These are phyloP conservation scores for Ectemnius cavifrons DNA, from an alignment of 2,888 invertebrate genomes.

Conservation along the genomic window DNA sequence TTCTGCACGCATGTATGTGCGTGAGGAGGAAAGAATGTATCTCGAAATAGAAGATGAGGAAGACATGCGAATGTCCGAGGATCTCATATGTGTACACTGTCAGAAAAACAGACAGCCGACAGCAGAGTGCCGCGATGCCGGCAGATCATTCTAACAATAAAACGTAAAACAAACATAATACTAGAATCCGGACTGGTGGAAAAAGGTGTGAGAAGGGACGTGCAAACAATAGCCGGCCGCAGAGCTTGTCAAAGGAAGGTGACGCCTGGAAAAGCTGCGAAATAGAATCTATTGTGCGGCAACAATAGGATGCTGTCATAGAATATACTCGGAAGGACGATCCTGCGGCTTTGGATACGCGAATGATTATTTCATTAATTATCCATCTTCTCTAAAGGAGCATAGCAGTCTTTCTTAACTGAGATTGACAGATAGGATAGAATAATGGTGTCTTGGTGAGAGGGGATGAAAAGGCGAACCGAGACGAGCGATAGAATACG, in stretches of 20 bases:
- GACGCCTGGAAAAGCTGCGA: slow-evolving; percentile 37
- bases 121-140: slow-evolving; percentile 17
- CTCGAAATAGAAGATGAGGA: neutral
- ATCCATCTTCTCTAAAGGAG: too few species aligned
- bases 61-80: slow-evolving; percentile 17
- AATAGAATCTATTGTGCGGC: slow-evolving; percentile 52
- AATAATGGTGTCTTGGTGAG: too few species aligned
- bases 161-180: slow-evolving; percentile 59
- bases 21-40: neutral
- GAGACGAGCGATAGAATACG: too few species aligned
- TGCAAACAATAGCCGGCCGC: slow-evolving; percentile 44
- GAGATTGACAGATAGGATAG: too few species aligned
- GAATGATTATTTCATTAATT: too few species aligned
- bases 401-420: too few species aligned
- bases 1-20: too few species aligned
- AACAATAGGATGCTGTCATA: slow-evolving; percentile 39
- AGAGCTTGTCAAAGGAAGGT: slow-evolving; percentile 18
- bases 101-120: slow-evolving; percentile 1
- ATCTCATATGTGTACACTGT: neutral
- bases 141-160: slow-evolving; percentile 40
- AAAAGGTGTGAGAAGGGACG: slow-evolving; percentile 48
- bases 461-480: too few species aligned
- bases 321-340: slow-evolving; percentile 22
- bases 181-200: slow-evolving; percentile 26
- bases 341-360: neutral